phyloP scores from a whole-genome alignment of 1,140 invertebrate species.

The Streblospio benedicti region DNA sequence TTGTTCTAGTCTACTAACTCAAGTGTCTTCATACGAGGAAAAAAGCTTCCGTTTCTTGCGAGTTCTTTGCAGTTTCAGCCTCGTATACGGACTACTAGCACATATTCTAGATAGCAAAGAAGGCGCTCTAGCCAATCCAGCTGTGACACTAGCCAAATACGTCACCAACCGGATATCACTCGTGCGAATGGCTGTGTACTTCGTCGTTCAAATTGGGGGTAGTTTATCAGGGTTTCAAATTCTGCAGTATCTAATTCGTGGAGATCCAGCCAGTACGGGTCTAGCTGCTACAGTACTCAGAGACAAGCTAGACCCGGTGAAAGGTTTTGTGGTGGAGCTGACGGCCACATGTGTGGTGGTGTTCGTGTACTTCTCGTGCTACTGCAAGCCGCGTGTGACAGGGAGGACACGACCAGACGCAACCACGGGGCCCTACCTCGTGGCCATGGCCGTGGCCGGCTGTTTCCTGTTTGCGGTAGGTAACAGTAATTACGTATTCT shows the following conservation, averaged over 20 bases:
- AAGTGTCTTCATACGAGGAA: no score
- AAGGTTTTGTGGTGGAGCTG: constrained; percentile 9
- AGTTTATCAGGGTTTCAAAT: no score
- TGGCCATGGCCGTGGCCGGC: neutral
- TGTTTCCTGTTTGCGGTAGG: neutral
- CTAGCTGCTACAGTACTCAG: no score
- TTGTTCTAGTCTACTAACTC: no score
- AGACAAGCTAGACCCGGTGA: no score
- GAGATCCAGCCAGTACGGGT: no score
- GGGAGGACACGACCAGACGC: neutral
- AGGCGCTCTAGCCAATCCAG: constrained; percentile 44
- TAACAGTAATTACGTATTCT: no score
- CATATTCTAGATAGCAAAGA: no score
- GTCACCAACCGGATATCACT: constrained; percentile 69
- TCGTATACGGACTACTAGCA: no score
- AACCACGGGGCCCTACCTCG: constrained; percentile 2
- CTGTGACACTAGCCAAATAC: constrained; percentile 36
- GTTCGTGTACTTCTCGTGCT: constrained; percentile 12
- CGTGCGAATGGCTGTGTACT: constrained; percentile 58
- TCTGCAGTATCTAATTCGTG: no score
- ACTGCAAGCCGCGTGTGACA: neutral
- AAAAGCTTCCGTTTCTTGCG: no score
- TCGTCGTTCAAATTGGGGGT: constrained; percentile 38
- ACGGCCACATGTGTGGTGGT: constrained; percentile 10
- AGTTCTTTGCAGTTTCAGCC: no score